phyloP scores from a whole-genome alignment of 2,113 vertebrate genomes.

The Budorcas taxicolor region DNA sequence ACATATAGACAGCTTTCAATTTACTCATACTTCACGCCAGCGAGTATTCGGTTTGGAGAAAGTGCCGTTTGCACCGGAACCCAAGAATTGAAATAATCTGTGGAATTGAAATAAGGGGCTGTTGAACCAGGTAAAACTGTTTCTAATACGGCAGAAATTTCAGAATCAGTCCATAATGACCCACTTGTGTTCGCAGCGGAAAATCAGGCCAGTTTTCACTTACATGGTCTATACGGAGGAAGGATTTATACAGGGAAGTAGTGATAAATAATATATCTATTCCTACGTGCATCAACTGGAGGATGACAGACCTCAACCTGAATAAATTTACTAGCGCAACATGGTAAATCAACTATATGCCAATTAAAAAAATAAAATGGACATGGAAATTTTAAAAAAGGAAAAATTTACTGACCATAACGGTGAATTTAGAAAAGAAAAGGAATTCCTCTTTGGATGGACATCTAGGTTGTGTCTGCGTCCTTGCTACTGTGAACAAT shows the following conservation, averaged over 20 bases:
- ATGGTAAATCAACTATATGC: neutral
- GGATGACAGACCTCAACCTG: rapidly evolving
- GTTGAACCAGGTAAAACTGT: neutral
- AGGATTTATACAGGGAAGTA: rapidly evolving
- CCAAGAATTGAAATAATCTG: neutral
- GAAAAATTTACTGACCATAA: neutral
- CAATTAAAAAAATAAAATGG: neutral
- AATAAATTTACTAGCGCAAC: no score
- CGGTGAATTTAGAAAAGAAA: neutral
- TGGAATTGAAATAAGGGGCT: rapidly evolving
- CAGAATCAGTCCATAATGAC: rapidly evolving
- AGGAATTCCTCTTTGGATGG: neutral
- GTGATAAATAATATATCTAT: neutral
- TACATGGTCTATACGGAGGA: neutral
- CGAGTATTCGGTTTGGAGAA: neutral
- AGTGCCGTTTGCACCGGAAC: neutral
- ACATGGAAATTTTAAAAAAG: neutral
- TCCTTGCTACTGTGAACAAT: rapidly evolving
- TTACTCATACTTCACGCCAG: rapidly evolving
- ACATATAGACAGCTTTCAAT: neutral
- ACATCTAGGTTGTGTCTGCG: neutral
- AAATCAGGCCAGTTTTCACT: neutral
- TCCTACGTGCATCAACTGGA: neutral
- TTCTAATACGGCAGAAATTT: rapidly evolving
- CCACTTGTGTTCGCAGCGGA: rapidly evolving